Evolutionary conservation across 2,797 vertebrate species (phyloP), one percentile per base, ranked within the genome.

Genomic region (Nasua narica): DNA sequence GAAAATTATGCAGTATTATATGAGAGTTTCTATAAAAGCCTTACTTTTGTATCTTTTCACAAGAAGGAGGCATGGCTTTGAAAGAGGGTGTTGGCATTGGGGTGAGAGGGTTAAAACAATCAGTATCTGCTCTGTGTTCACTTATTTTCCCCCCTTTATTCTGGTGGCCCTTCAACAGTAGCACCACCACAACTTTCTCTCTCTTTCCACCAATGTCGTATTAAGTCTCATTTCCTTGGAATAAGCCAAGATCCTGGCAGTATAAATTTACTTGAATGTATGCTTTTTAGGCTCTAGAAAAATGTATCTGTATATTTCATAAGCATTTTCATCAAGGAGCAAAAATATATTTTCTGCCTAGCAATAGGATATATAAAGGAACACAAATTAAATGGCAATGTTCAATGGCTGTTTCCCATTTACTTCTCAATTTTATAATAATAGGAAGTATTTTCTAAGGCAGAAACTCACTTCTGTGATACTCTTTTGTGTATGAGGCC

Each of bases 201-300:
- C 52, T 48, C 7, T 89, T 60, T 46, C 15, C 46, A 37, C 7
- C 60, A n/a, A 70, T 83, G 18, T 27, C 72, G 8, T 43, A 50
- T 79, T 90, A 87, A 15, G 21, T 72, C 32, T 72, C 60, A 85
- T 81, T 97, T 77, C 35, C 15, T 87, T 77, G 46, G 46, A 62
- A 74, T 90, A 89, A 93, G 23, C 27, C 43, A 27, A 85, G 86
- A 35, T 56, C 14, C 82, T 76, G 32, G 43, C 6, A 67, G 83
- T 58, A 78, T 85, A 48, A 69, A 97, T 87, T 92, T 89, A 74
- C 70, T 89, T 88, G n/a, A 86, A 43, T 89, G 3, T 81, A 52
- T 32, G 0, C 11, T n/a, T 94, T 87, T 79, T 62, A 50, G 78
- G 37, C 35, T 37, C 23, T 58, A 67, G 46, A 62, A 48, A 82